Base-by-base conservation (phyloP, 2,113 vertebrate genomes). In the Sorex araneus region DNA sequence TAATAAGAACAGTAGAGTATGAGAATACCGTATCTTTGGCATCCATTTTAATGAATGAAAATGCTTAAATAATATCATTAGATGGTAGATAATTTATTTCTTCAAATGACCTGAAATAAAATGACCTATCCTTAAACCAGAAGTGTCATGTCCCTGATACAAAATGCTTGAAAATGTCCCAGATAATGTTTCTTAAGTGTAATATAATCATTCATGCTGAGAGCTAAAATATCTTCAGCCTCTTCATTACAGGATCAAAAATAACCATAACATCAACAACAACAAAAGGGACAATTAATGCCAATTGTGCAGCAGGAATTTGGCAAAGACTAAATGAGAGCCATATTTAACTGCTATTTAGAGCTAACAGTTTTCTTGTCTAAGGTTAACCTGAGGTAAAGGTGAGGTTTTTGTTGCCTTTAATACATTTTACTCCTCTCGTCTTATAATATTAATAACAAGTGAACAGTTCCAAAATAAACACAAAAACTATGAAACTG, bases 261-360 rank as follows among this genome's bases (percentile, higher is more conserved):
- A 34, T 36, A 80, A 84, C 28, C n/a, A 28, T 30, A 15, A 27
- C 4, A 74, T 36, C 2, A n/a, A 67, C 1, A 47, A 77, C 10
- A 64, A 50, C 47, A 50, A 16, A 93, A 8, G 45, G 1, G 75
- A 30, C 4, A 47, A 83, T 79, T 27, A 36, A 69, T 30, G 15
- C 12, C 34, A 87, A 87, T 16, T 34, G 3, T 60, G 75, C 79
- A 21, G 2, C 0, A 25, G 6, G 16, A 54, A 73, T 54, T 54
- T 89, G 63, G 47, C 28, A 73, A 92, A 84, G 9, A 28, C 15
- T 90, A 77, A 89, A 88, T n/a, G 27, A 25, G 87, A 77, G 27
- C 21, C 86, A 67, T 12, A 6, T 64, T 21, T 73, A 70, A 64
- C 1, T 54, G 12, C 34, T 89, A 4, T 57, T 87, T 23, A 69